Conservation (phyloP, 1,140 invertebrate genomes). For the Eriocheir sinensis region DNA sequence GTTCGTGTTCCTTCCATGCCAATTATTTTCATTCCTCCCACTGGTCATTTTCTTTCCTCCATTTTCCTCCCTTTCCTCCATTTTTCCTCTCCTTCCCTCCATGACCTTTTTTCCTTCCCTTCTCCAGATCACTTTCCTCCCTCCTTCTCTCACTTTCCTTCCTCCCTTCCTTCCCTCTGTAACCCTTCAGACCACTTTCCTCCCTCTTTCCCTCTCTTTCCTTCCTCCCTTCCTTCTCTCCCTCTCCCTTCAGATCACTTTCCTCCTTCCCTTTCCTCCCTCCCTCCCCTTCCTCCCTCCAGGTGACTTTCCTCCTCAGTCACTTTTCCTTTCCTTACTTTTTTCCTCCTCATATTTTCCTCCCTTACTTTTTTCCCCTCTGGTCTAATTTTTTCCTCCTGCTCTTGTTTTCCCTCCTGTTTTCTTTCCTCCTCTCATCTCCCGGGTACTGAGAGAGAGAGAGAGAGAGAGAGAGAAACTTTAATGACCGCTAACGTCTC, state of each 20-base stretch:
- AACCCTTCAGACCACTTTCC: background rate
- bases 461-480: no score
- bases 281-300: no score
- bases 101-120: background rate
- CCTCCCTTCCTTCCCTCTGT: no score
- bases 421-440: background rate
- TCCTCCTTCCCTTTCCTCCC: no score
- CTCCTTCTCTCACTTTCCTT: background rate
- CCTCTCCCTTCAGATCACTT: no score
- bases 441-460: no score
- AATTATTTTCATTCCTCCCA: no score
- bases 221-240: background rate
- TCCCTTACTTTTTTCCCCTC: no score
- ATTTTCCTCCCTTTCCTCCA: background rate
- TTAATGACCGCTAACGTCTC: background rate
- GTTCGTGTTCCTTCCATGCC: no score
- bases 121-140: background rate
- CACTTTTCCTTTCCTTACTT: no score
- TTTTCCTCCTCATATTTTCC: no score
- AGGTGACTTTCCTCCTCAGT: no score
- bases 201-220: constrained; percentile 22
- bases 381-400: background rate
- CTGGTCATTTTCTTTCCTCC: background rate
- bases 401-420: background rate
- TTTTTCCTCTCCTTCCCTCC: background rate